Base-by-base conservation (phyloP, 2,113 vertebrate species). In the Zosterops lateralis region DNA sequence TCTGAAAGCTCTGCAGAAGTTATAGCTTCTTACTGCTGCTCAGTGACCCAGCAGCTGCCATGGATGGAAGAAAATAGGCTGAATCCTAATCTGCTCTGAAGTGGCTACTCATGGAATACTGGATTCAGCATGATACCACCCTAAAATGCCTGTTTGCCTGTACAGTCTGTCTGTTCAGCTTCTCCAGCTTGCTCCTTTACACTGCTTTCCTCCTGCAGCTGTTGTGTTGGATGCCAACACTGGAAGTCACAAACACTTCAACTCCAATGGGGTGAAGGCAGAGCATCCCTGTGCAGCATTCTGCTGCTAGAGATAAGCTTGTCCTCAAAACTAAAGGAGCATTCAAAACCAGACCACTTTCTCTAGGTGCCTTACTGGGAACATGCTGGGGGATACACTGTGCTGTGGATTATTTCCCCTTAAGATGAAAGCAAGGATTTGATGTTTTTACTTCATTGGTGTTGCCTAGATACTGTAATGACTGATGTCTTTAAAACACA, bases 251-350 rank as follows among this genome's bases (percentile, higher is more conserved):
- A 0, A 71, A 83, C 3, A 0, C 36, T 92, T 88, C 34, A 12
- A 0, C n/a, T 67, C 32, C 0, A 0, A 22, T 0, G 3, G 21
- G 11, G 13, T 18, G 32, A 66, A 67, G 68, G 53, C 56, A 78
- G 51, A 54, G 19, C 44, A 10, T 38, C 32, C 42, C 47, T 20
- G n/a, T 56, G 36, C 60, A 88, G 13, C 21, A 28, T 1, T 3
- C 42, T 83, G 47, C 34, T 72, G 45, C 53, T 26, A 32, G 73
- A 84, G 72, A 48, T 74, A 80, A 87, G 21, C 19, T 84, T 78
- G 36, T 75, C 66, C 45, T 87, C 5, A 3, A 71, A 65, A 42
- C 40, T 40, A 29, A 61, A 38, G 40, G 31, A 78, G 50, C 42
- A 26, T 81, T 93, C 57, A 75, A 71, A 80, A 60, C 9, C 19